Base-by-base conservation (phyloP, 2,888 invertebrate genomes). In the Hemithea aestivaria region DNA sequence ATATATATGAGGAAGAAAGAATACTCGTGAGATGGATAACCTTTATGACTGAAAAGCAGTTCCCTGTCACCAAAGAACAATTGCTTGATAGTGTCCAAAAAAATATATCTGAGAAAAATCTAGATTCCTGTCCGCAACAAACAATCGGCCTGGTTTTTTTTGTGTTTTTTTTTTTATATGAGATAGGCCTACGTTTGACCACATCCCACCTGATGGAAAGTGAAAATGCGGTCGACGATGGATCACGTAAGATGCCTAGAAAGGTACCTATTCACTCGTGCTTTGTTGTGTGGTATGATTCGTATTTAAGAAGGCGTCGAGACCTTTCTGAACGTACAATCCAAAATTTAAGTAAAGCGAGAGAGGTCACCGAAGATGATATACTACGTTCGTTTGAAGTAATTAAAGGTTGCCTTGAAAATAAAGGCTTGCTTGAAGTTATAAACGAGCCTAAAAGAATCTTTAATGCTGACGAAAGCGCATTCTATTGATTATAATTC, bases 251-350 rank as follows among this genome's bases (percentile, higher is more conserved):
- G n/a, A n/a, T n/a, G n/a, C n/a, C n/a, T n/a, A n/a, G n/a, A n/a
- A n/a, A n/a, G n/a, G n/a, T n/a, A n/a, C n/a, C n/a, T n/a, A n/a
- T n/a, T n/a, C n/a, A n/a, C n/a, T n/a, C n/a, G n/a, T n/a, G n/a
- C n/a, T n/a, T n/a, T 7, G 56, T 35, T 26, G 58, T 62, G 22
- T 73, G 70, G 68, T 73, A 56, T 38, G 37, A 56, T 21, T 38
- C 31, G 4, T 74, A 73, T 53, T 37, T 66, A 40, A 51, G 53
- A 31, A 49, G 67, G 34, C 62, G 71, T 45, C 62, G 64, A 25
- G 50, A 57, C 28, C 40, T 73, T 4, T 35, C 55, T 6, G 26
- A 51, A 44, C 43, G 36, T 10, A 45, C 56, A 20, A 38, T 61
- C 6, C 59, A 69, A 52, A 63, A 62, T 48, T 51, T 68, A 24